Percentiles rank a stretch among this genome's conserved stretches.
phyloP scores from a whole-genome alignment of 2,797 vertebrate species.

The Bovichtus variegatus region DNA sequence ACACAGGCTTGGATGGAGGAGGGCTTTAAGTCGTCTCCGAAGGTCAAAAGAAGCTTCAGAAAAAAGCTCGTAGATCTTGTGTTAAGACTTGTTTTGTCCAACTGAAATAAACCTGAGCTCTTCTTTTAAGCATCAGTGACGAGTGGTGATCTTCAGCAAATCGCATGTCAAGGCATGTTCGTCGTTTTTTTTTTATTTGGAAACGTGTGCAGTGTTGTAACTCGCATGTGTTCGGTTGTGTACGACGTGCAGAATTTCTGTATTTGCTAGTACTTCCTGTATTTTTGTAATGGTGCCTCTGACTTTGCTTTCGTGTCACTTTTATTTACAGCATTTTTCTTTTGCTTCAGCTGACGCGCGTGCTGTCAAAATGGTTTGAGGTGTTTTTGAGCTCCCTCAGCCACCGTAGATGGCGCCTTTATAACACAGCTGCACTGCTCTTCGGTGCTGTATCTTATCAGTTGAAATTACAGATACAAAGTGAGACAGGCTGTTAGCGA shows the following conservation, averaged over 20 bases:
- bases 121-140: not conserved
- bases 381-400: not conserved
- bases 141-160: not conserved
- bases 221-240: not conserved
- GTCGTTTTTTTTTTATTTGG: not conserved
- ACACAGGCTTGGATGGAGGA: not conserved
- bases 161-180: not conserved
- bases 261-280: not conserved
- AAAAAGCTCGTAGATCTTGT: not conserved
- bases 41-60: not conserved
- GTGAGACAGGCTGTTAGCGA: slow-evolving; percentile 48
- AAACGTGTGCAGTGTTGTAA: not conserved
- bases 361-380: not conserved
- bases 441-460: slow-evolving; percentile 15
- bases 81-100: not conserved
- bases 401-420: not conserved
- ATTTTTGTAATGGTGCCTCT: not conserved
- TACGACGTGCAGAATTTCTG: not conserved
- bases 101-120: not conserved
- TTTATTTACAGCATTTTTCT: not conserved
- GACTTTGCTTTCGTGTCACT: not conserved
- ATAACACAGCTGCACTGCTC: not conserved
- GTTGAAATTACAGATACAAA: slow-evolving; percentile 30
- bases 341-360: not conserved
- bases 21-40: not conserved